Base-by-base conservation (phyloP, 2,113 vertebrate species). In the Picathartes gymnocephalus region DNA sequence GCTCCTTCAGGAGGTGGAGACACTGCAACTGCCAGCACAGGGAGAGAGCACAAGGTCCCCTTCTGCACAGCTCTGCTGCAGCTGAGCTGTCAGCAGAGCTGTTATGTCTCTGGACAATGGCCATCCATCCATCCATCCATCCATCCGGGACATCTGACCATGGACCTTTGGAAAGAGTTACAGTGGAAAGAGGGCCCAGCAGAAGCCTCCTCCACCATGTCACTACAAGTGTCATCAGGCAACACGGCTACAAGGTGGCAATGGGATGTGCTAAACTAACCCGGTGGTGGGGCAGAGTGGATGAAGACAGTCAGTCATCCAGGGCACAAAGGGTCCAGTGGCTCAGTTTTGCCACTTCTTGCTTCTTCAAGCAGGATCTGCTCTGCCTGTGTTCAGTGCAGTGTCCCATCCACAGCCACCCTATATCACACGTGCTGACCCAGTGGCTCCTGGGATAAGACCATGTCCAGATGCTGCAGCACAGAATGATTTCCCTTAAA, bases 381-480 rank as follows among this genome's bases (percentile, higher is more conserved):
- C 60, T 69, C 33, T 82, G 37, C 25, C 54, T 19, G 14, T 57
- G 53, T 15, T 7, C 0, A 1, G 25, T 48, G 31, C 35, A 62
- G 6, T 24, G 19, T 50, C 42, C 66, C 40, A 48, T 18, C 39
- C 53, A 81, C 33, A 57, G 62, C 39, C 62, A 84, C 23, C 11
- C 60, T 10, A 9, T 35, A 17, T 28, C 37, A 21, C 66, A 16
- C 0, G 1, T 10, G 2, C 23, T 11, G 78, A 10, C 9, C 31
- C 48, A 22, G 39, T 5, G 37, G 19, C 23, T 24, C 1, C 0
- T 23, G 68, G 22, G n/a, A 9, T 39, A 15, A 39, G 20, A 25
- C 21, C 2, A 0, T 22, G 15, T 10, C 50, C 19, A 42, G 56
- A n/a, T 39, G 54, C 39, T 54, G 71, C 65, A 76, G 40, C 53